Evolutionary conservation across 35 echinoderm and acorn worm genomes (phyloP), one percentile per base, ranked within the genome.

Genomic region (Apostichopus japonicus): DNA sequence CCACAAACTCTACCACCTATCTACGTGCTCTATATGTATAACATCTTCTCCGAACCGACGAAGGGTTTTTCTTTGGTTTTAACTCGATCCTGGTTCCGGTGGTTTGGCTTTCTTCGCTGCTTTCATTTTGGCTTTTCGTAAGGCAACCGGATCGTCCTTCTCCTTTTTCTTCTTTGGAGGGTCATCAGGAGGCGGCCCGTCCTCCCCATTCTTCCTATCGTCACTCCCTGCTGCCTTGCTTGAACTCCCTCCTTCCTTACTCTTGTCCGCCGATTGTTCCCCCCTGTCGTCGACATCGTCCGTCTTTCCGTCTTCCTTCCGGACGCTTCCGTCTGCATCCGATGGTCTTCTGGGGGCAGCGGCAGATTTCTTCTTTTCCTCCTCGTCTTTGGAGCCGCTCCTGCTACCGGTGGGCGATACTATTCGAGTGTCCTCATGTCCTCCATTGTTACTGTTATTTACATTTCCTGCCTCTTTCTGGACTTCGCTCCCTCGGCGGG

Each of bases 381-480:
- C 33, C 33, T 44, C 33, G 33, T 44, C 33, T 44, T 44, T 44
- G 33, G 33, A 44, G 33, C 33, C 33, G 33, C 33, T 44, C 33
- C 33, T 44, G 33, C 33, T 44, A 44, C 33, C 33, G 33, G 33
- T 44, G 33, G 33, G 33, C 33, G 33, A 44, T 44, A 44, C 33
- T 44, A 44, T 44, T 44, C 33, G 10, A 17, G 79, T 5, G 13
- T 52, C 86, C 23, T 89, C 27, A 9, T 5, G 17, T 89, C 44
- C 24, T 33, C 44, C 51, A 13, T 22, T 91, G 25, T 91, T 91
- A 55, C 71, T 77, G 70, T 91, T 79, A 56, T 91, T 91, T 8
- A 79, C 73, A 25, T 91, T 91, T 19, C 7, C 86, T 33, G 23
- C 86, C 1, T 24, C 86, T n/a, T 54, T 56, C 19, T 84, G 81